Percentiles rank a stretch among this genome's conserved stretches.
Conservation (phyloP, 2,113 vertebrate species). For the Mus pahari region DNA sequence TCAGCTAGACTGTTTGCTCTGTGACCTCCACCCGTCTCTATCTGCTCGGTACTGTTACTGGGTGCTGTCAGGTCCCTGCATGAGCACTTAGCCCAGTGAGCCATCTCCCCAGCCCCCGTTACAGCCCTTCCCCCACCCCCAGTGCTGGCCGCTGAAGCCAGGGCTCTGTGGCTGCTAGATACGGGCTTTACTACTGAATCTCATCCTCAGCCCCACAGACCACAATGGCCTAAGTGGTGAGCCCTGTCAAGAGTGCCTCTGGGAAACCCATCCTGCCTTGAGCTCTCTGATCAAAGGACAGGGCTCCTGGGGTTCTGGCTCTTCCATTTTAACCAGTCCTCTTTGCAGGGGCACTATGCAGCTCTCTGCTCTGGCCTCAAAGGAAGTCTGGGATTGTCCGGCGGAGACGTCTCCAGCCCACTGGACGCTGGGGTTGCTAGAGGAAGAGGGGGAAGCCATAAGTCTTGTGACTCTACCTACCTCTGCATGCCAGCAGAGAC, state of each 20-base stretch:
- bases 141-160: background rate
- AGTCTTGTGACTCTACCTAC: slow-evolving; percentile 70
- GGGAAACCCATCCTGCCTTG: background rate
- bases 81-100: background rate
- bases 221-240: background rate
- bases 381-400: slow-evolving; percentile 68
- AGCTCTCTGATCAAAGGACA: background rate
- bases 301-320: background rate
- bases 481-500: background rate
- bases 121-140: background rate
- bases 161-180: background rate
- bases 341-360: slow-evolving; percentile 60
- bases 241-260: background rate
- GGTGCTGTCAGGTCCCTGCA: background rate
- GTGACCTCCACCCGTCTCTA: background rate
- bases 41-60: background rate
- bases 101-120: background rate
- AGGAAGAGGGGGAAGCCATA: slow-evolving; percentile 74
- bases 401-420: slow-evolving; percentile 66
- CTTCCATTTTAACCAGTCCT: slow-evolving; percentile 55
- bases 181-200: background rate
- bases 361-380: slow-evolving; percentile 69
- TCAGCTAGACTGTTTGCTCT: too few species aligned
- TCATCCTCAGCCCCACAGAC: background rate
- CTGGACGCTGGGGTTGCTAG: slow-evolving; percentile 73